Evolutionary conservation across 2,113 vertebrate species (phyloP), one percentile per base, ranked within the genome.

Genomic region (Bos javanicus): DNA sequence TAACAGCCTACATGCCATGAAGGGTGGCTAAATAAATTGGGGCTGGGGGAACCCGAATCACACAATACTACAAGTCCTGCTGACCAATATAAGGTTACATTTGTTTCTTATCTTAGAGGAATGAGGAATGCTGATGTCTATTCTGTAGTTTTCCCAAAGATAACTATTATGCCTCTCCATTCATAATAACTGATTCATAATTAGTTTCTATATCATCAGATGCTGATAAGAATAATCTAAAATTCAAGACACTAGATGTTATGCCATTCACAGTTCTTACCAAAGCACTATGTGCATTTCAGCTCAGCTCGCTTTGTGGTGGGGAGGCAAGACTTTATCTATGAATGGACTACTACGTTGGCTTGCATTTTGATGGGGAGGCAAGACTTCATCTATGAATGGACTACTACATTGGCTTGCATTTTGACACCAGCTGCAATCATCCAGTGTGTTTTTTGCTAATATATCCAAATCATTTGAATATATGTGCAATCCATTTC

Each of bases 251-350:
- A 15, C 6, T 33, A 33, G 25, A 54, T 6, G 25, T 43, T 10
- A 26, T 3, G 46, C 9, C 10, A 28, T 21, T 84, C 26, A 85
- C 14, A 62, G 0, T 25, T 71, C 21, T 84, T 52, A 4, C 23
- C 21, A 0, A 1, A 1, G 2, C 1, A 3, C 1, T 52, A 6
- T 3, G 5, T 1, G 3, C 10, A 36, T 14, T 71, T 36, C 17
- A 56, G 25, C 23, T 90, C 10, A 4, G 16, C 17, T 92, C 7
- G 8, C 26, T 30, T 78, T 88, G 15, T 3, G 4, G 5, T 1
- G 2, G 11, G 3, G 13, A 56, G 6, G 43, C 7, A 60, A 76
- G 60, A 28, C 11, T 39, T 62, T 81, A 52, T 36, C 9, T 1
- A 3, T n/a, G 78, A n/a, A 48, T 1, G 7, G 12, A 7, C 64